Percentiles rank a stretch among this genome's conserved stretches.
These are phyloP conservation scores for Lophochroa leadbeateri DNA, from an alignment of 2,113 vertebrate genomes.

Conservation along the genomic window DNA sequence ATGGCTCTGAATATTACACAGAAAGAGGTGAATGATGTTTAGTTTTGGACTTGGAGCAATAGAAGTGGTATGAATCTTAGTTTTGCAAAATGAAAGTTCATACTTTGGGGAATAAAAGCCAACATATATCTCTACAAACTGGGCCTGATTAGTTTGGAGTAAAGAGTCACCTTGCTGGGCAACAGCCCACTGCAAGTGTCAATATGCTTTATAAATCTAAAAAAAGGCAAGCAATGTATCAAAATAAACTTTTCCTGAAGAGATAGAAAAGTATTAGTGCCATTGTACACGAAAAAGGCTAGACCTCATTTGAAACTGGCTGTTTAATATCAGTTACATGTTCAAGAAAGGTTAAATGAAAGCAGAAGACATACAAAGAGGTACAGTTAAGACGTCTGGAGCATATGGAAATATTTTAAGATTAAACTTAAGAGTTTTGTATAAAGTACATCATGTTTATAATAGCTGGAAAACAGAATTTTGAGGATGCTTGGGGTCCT, in stretches of 20 bases:
- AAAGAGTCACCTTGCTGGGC: not conserved
- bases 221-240: not conserved
- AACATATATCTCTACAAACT: not conserved
- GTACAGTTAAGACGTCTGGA: accelerated
- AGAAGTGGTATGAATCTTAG: not conserved
- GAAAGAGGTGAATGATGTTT: not conserved
- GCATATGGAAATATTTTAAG: not conserved
- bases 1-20: not conserved
- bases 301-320: not conserved
- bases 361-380: not conserved
- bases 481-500: not conserved
- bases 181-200: not conserved
- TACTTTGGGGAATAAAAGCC: not conserved
- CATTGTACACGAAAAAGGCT: not conserved
- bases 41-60: not conserved
- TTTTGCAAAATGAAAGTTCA: not conserved
- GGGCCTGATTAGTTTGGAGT: not conserved
- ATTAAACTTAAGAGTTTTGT: not conserved
- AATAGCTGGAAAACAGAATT: not conserved
- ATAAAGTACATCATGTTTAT: not conserved
- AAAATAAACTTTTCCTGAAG: not conserved
- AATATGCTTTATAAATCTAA: not conserved
- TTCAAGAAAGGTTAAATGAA: not conserved
- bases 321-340: not conserved
- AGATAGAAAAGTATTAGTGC: not conserved